These are phyloP conservation scores for Thaumetopoea pityocampa DNA, from an alignment of 1,140 invertebrate genomes.

Conservation along the genomic window DNA sequence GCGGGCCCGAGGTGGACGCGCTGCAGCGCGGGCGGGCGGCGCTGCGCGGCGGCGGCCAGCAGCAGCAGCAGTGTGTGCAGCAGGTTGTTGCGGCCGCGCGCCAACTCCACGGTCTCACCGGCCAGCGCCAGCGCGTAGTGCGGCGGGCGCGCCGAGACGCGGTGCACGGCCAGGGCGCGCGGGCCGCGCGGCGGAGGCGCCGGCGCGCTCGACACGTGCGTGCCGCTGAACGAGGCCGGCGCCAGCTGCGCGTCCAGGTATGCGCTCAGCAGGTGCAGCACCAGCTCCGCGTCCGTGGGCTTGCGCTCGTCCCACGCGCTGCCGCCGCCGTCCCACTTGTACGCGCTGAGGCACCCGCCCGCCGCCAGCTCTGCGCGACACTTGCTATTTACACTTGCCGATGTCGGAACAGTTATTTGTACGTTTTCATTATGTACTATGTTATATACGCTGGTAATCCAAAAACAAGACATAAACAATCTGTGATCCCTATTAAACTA, in stretches of 20 bases:
- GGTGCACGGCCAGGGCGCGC: conserved; percentile 28
- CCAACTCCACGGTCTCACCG: conserved; percentile 80
- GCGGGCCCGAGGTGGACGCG: conserved; percentile 84
- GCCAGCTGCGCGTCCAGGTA: conserved; percentile 87
- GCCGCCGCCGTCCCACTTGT: conserved; percentile 85
- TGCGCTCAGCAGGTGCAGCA: conserved; percentile 86
- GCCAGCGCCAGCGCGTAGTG: conserved; percentile 83
- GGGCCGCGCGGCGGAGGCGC: conserved; percentile 20
- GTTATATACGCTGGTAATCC: no score
- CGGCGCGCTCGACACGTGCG: conserved; percentile 23
- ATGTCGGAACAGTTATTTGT: no score
- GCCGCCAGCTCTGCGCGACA: conserved; percentile 78
- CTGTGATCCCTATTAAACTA: no score
- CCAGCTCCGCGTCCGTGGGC: conserved; percentile 85
- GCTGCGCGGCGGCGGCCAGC: conserved; percentile 22
- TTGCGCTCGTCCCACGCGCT: conserved; percentile 82
- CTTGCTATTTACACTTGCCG: no score
- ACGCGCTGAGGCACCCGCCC: conserved; percentile 87
- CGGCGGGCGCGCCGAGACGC: conserved; percentile 79
- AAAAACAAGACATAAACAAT: no score
- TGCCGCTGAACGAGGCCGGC: conserved; percentile 38
- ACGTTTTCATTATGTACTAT: no score
- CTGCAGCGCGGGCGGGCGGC: conserved; percentile 30
- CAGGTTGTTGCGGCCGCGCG: conserved; percentile 86
- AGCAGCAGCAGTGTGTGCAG: conserved; percentile 85